A percentile compares a stretch with the other conserved stretches of the same genome.
phyloP scores from a whole-genome alignment of 2,888 invertebrate genomes.

The Acanthosepion esculentum region DNA sequence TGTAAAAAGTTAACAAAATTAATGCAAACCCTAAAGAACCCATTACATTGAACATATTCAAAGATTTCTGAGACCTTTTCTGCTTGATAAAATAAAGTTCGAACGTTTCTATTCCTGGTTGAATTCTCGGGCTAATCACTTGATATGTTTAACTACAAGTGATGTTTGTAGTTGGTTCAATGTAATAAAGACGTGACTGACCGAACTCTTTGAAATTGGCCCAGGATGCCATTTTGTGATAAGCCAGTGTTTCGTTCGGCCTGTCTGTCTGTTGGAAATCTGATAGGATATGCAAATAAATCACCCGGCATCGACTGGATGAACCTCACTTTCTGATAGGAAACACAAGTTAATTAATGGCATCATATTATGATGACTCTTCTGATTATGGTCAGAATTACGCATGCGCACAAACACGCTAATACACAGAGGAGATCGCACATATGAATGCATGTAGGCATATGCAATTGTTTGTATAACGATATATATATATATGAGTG shows the following conservation, averaged over 20 bases:
- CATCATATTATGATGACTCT: neutral
- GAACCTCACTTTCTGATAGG: neutral
- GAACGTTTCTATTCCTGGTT: neutral
- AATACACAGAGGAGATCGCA: neutral
- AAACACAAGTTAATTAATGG: constrained; percentile 11
- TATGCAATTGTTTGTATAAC: no score
- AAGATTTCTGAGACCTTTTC: neutral
- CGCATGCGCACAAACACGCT: neutral
- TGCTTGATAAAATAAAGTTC: neutral
- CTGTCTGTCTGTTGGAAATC: constrained; percentile 4
- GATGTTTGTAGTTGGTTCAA: neutral
- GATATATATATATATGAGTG: no score
- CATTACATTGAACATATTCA: neutral
- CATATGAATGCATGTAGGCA: neutral
- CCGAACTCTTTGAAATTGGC: neutral
- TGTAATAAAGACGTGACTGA: neutral
- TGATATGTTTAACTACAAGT: neutral
- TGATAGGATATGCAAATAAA: constrained; percentile 33
- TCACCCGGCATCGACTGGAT: neutral
- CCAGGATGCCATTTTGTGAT: neutral
- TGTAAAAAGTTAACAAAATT: no score
- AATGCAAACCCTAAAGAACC: neutral
- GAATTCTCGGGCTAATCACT: neutral
- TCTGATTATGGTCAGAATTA: neutral
- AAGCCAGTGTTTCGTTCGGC: constrained; percentile 33